Evolutionary conservation across 2,113 vertebrate genomes (phyloP).

Genomic region (Brachypteracias leptosomus): DNA sequence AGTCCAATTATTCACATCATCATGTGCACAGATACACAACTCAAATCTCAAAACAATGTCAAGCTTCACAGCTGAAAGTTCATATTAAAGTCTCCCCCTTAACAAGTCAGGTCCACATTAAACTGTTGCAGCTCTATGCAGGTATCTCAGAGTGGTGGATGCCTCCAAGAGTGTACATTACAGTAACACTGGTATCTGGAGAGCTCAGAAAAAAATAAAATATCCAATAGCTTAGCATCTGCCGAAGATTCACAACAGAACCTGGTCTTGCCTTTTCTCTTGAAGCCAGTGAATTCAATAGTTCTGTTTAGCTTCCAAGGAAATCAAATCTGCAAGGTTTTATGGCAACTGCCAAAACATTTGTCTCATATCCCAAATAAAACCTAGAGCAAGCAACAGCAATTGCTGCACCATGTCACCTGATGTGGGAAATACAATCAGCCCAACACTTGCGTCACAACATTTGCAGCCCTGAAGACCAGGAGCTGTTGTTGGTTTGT

Average conservation of each 20-base stretch:
- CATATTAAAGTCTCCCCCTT: background rate
- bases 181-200: background rate
- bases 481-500: background rate
- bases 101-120: background rate
- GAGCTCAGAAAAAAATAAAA: background rate
- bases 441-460: background rate
- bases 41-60: background rate
- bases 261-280: background rate
- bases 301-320: background rate
- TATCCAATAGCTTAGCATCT: background rate
- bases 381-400: background rate
- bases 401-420: background rate
- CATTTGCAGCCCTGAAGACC: background rate
- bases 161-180: background rate
- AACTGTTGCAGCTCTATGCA: background rate
- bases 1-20: background rate
- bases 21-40: background rate
- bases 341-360: background rate
- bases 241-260: background rate
- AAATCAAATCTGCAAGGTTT: background rate
- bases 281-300: background rate
- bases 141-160: background rate
- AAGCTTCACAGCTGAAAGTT: background rate
- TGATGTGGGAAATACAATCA: background rate
- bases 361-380: conserved; percentile 26